phyloP scores from a whole-genome alignment of 2,888 invertebrate genomes.

The Halictus ligatus region DNA sequence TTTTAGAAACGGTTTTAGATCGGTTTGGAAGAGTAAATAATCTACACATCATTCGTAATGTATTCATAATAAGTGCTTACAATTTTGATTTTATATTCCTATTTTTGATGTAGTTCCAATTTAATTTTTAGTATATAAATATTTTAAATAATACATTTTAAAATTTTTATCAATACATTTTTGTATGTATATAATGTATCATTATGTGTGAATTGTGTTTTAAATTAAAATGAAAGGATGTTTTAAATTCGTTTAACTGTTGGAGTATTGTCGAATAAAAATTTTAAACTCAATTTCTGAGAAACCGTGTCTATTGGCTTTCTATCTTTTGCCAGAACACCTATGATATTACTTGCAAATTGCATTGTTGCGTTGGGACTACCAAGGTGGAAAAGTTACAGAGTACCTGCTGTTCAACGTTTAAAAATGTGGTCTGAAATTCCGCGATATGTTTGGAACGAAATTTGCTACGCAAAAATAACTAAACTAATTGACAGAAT shows the following conservation, averaged over 20 bases:
- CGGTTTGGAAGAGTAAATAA: too few relatives aligned
- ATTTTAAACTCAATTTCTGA: not conserved
- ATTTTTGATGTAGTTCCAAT: too few relatives aligned
- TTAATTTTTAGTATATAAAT: not conserved
- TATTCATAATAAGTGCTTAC: too few relatives aligned
- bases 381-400: not conserved
- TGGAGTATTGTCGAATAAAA: not conserved
- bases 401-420: not conserved
- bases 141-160: not conserved
- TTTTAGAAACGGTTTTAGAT: too few relatives aligned
- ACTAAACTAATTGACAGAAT: not conserved
- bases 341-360: not conserved
- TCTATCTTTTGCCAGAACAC: not conserved
- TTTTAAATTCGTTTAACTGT: not conserved
- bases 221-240: not conserved
- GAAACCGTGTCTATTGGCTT: not conserved
- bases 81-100: too few relatives aligned
- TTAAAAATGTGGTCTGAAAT: not conserved
- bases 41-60: too few relatives aligned
- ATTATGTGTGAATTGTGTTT: too few relatives aligned
- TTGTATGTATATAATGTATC: too few relatives aligned
- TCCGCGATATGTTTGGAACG: not conserved
- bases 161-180: too few relatives aligned
- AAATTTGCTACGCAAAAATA: not conserved
- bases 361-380: conserved; percentile 6